A percentile compares a stretch with the other conserved stretches of the same genome.
These are phyloP conservation scores for Pandion haliaetus DNA, from an alignment of 2,113 vertebrate species.

Conservation along the genomic window DNA sequence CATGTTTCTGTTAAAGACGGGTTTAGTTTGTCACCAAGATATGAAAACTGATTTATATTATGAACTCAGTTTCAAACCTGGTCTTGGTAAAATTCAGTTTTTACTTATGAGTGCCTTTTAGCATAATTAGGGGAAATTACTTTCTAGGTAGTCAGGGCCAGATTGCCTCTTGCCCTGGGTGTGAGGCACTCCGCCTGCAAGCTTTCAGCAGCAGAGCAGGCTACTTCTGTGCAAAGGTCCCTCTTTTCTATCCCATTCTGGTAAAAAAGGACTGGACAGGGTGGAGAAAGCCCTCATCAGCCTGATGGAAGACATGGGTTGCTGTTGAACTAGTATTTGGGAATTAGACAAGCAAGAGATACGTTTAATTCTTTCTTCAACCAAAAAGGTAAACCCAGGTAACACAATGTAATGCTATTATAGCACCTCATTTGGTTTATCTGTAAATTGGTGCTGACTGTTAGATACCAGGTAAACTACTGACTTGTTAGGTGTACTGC, in stretches of 20 bases:
- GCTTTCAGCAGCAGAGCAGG: not conserved
- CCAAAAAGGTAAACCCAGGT: not conserved
- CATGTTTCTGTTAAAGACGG: not conserved
- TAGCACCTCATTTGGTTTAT: not conserved
- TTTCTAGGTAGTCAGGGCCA: not conserved
- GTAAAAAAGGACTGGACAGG: not conserved
- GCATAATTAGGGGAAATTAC: not conserved
- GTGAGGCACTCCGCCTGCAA: not conserved
- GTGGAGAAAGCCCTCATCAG: not conserved
- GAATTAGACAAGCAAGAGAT: not conserved
- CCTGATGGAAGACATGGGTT: not conserved
- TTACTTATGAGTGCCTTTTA: conserved; percentile 13
- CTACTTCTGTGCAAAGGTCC: not conserved
- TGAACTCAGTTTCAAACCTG: not conserved
- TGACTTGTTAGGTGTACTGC: not conserved
- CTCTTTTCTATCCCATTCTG: not conserved
- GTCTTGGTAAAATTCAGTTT: not conserved
- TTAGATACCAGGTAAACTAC: not conserved
- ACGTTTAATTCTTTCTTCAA: not conserved
- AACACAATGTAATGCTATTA: not conserved
- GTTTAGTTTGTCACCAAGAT: not conserved
- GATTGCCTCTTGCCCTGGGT: not conserved
- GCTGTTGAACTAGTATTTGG: not conserved
- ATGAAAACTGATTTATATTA: not conserved
- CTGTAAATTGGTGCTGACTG: not conserved